phyloP scores from a whole-genome alignment of 2,113 vertebrate genomes.

The Chionomys nivalis region DNA sequence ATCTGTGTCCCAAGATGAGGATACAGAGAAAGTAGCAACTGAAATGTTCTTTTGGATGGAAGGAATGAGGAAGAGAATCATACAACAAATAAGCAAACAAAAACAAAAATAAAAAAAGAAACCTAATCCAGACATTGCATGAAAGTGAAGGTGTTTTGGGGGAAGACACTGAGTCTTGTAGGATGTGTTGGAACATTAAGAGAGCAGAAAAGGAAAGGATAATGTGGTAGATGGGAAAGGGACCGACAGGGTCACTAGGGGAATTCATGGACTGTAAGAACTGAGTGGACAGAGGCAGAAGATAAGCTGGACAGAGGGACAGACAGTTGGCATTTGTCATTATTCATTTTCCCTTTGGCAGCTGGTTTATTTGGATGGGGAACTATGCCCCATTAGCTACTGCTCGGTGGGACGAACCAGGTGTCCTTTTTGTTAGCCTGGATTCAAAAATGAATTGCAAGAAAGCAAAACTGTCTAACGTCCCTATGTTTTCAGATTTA shows the following conservation, averaged over 20 bases:
- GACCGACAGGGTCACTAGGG: background rate
- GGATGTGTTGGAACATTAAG: background rate
- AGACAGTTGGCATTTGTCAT: background rate
- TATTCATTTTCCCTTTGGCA: background rate
- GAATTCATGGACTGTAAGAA: background rate
- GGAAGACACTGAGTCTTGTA: background rate
- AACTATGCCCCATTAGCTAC: background rate
- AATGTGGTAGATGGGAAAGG: background rate
- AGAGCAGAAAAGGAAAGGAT: background rate
- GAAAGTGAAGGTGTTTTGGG: background rate
- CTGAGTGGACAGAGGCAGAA: background rate
- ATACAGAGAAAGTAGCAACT: background rate
- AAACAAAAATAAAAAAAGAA: no score
- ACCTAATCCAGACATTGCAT: background rate
- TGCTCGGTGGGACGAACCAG: background rate
- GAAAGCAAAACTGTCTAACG: background rate
- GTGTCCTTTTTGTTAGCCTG: background rate
- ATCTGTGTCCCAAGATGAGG: background rate
- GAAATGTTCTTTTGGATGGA: background rate
- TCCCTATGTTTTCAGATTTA: background rate
- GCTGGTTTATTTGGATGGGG: background rate
- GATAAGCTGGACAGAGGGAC: background rate
- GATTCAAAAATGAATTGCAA: background rate
- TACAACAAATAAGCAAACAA: background rate
- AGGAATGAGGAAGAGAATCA: background rate